Conservation (phyloP, 2,113 vertebrate species). For the Tylochromis polylepis region DNA sequence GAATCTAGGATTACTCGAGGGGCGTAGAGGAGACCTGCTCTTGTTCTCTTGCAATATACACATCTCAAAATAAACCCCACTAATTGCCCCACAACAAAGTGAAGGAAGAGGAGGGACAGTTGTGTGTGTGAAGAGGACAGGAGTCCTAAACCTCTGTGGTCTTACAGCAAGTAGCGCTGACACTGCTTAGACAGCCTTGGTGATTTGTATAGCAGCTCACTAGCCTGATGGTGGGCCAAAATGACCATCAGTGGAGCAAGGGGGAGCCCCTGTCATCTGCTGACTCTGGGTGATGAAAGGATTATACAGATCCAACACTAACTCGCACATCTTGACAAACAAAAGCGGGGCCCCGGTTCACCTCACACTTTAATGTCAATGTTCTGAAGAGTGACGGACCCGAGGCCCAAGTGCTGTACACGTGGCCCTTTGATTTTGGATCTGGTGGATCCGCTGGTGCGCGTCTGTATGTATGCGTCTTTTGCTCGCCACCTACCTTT, state of each 20-base stretch:
- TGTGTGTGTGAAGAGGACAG: background rate
- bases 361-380: constrained; percentile 15
- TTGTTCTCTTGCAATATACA: constrained; percentile 27
- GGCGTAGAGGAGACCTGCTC: constrained; percentile 16
- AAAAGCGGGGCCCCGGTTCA: background rate
- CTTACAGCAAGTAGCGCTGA: background rate
- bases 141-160: background rate
- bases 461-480: background rate
- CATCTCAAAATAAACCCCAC: constrained; percentile 59
- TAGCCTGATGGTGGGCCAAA: background rate
- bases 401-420: background rate
- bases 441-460: background rate
- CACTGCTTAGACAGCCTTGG: background rate
- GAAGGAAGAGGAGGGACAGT: background rate
- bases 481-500: constrained; percentile 75
- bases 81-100: constrained; percentile 52
- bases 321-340: constrained; percentile 17
- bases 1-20: constrained; percentile 63
- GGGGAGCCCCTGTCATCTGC: background rate
- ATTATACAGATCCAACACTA: constrained; percentile 12
- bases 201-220: background rate
- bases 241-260: background rate
- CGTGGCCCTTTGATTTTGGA: background rate
- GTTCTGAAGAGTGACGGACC: background rate
- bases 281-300: constrained; percentile 21